Conservation (phyloP, 1,140 invertebrate species). For the Papilio dardanus region DNA sequence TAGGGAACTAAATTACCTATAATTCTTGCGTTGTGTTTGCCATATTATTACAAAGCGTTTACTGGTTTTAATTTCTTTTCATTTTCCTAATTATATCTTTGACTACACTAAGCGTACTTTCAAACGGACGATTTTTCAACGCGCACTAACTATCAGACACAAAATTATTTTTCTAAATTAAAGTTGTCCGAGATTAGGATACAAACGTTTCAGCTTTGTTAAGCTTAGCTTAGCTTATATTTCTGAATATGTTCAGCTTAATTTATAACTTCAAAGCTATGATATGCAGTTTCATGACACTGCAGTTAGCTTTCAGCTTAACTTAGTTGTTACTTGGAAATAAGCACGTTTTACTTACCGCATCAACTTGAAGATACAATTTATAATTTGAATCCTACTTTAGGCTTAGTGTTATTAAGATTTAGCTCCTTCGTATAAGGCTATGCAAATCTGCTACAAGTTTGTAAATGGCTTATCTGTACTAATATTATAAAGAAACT, state of each 20-base stretch:
- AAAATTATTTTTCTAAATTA: neutral
- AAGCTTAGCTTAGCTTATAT: neutral
- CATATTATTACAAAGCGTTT: too few relatives aligned
- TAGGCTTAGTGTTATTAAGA: neutral
- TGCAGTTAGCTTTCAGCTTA: constrained; percentile 1
- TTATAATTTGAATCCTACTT: neutral
- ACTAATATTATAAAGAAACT: too few relatives aligned
- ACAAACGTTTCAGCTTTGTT: neutral
- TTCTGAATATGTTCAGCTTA: constrained; percentile 5
- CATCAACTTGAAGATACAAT: constrained; percentile 15
- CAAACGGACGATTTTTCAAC: too few relatives aligned
- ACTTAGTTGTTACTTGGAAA: neutral
- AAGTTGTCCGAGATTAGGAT: neutral
- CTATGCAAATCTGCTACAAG: too few relatives aligned
- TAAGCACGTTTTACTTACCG: constrained; percentile 9
- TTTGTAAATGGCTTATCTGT: too few relatives aligned
- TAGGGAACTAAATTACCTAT: too few relatives aligned
- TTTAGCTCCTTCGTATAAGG: too few relatives aligned
- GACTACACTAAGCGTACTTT: too few relatives aligned
- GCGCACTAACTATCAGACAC: too few relatives aligned
- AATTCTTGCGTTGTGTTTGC: too few relatives aligned
- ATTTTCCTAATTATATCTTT: too few relatives aligned
- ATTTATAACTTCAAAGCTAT: neutral
- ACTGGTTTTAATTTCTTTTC: too few relatives aligned
- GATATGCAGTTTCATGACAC: constrained; percentile 10